Percentiles rank a stretch among this genome's conserved stretches.
phyloP scores from a whole-genome alignment of 30 jellyfish, hydroid and myxozoan species.

The Aurelia coerulea region DNA sequence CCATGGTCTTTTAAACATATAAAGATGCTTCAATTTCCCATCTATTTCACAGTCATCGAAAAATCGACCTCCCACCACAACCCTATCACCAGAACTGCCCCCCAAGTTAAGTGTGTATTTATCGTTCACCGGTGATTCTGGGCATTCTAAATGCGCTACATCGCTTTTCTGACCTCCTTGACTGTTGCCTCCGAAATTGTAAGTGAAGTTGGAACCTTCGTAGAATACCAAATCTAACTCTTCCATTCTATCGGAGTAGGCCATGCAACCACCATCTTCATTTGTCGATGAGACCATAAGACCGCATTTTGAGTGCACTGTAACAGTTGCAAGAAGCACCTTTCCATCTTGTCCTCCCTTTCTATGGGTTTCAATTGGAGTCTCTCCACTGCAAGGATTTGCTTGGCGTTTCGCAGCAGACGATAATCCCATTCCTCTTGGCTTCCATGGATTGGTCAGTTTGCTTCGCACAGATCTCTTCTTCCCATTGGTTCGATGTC shows the following conservation, averaged over 20 bases:
- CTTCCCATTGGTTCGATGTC: neutral
- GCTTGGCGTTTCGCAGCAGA: neutral
- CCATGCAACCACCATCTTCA: slow-evolving; percentile 1
- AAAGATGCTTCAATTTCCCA: neutral
- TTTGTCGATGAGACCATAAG: neutral
- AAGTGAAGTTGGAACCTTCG: neutral
- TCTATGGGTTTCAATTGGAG: neutral
- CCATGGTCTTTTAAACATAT: neutral
- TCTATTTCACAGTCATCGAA: slow-evolving; percentile 7
- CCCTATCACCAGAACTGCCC: slow-evolving; percentile 10
- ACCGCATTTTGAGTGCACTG: slow-evolving; percentile 27
- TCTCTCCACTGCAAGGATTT: slow-evolving; percentile 20
- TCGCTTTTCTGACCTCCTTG: neutral
- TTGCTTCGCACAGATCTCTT: neutral
- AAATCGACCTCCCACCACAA: slow-evolving; percentile 3
- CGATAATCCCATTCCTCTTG: neutral
- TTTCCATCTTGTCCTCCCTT: slow-evolving; percentile 41
- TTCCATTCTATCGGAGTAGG: neutral
- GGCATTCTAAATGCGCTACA: neutral
- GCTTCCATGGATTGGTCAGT: neutral
- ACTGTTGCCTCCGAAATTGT: neutral
- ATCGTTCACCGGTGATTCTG: neutral
- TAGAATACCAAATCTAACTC: neutral
- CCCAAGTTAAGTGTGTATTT: slow-evolving; percentile 5
- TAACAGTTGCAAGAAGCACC: slow-evolving; percentile 20